phyloP scores from a whole-genome alignment of 2,113 vertebrate species.

The Tragelaphus strepsiceros region DNA sequence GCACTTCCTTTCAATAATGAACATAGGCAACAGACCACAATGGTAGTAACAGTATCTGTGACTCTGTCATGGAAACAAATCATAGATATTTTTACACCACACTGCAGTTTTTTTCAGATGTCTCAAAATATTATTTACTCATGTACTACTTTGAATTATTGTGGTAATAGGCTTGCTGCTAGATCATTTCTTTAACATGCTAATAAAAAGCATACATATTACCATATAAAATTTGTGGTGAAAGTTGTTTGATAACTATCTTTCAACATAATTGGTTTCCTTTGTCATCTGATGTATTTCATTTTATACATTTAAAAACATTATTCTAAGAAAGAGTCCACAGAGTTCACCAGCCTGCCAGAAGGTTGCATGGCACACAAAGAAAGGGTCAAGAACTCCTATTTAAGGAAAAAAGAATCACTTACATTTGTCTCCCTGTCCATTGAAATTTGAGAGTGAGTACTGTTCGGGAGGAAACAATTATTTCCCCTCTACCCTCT shows the following conservation, averaged over 20 bases:
- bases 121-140: conserved; percentile 22
- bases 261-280: neutral
- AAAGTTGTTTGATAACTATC: neutral
- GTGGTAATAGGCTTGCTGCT: neutral
- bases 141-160: neutral
- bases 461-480: neutral
- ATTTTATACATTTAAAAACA: neutral
- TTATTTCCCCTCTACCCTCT: neutral
- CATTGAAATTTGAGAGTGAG: neutral
- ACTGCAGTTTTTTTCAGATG: neutral
- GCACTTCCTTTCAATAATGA: neutral
- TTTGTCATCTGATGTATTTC: conserved; percentile 7
- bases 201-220: neutral
- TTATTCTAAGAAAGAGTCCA: neutral
- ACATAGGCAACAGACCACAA: neutral
- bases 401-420: neutral
- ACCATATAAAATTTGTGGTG: neutral
- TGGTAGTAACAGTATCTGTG: neutral
- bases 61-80: neutral
- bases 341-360: neutral
- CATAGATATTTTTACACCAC: neutral
- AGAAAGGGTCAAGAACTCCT: neutral
- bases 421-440: neutral
- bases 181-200: conserved; percentile 24
- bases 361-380: neutral